phyloP scores from a whole-genome alignment of 2,888 invertebrate species.

The Lamellibrachia columna region DNA sequence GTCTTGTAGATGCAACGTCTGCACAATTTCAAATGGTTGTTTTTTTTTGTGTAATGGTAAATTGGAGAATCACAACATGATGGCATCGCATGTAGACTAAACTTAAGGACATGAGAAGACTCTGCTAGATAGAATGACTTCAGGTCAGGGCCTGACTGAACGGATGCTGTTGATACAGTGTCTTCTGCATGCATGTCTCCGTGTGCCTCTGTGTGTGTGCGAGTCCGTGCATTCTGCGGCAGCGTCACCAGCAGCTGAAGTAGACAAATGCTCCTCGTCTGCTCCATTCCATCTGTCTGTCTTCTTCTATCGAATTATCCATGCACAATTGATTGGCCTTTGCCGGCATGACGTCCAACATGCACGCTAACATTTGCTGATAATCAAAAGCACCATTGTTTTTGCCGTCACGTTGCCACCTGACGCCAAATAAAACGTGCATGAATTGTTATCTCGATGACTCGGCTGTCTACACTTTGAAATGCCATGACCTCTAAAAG shows the following conservation, averaged over 20 bases:
- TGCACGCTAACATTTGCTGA: background rate
- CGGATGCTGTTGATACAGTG: no score
- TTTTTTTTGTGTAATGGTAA: background rate
- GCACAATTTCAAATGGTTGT: background rate
- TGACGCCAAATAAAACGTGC: background rate
- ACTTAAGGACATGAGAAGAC: background rate
- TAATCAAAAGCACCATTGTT: background rate
- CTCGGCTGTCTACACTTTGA: conserved; percentile 16
- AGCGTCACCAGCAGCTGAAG: no score
- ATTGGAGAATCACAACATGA: background rate
- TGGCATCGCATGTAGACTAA: background rate
- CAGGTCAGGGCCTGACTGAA: background rate
- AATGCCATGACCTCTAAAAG: background rate
- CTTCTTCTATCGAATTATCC: background rate
- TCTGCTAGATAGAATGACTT: background rate
- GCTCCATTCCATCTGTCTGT: background rate
- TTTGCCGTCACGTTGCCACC: background rate
- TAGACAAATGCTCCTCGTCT: background rate
- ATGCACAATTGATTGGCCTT: background rate
- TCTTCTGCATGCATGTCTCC: no score
- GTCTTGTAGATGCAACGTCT: background rate
- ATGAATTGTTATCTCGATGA: background rate
- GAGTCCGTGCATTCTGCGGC: no score
- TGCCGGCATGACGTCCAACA: background rate
- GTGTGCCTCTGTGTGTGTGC: no score